These are phyloP conservation scores for Pimephales promelas DNA, from an alignment of 2,113 vertebrate genomes.

Conservation along the genomic window DNA sequence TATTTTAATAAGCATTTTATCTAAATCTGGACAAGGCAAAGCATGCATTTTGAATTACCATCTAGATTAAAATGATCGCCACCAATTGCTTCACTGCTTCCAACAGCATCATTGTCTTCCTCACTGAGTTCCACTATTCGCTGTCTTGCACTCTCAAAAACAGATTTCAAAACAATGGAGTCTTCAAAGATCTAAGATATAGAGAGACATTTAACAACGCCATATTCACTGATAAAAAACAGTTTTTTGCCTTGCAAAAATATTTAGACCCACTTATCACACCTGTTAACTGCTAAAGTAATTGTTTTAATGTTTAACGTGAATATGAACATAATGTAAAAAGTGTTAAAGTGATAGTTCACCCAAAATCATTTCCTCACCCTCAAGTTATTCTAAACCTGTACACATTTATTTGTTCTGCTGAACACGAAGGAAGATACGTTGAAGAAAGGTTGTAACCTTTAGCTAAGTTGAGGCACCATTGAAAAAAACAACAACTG, in stretches of 20 bases:
- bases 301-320: not conserved
- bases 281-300: not conserved
- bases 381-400: too few species aligned
- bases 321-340: not conserved
- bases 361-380: too few species aligned
- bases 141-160: constrained; percentile 95
- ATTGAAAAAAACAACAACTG: too few species aligned
- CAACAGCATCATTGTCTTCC: constrained; percentile 83
- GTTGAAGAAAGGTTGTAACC: too few species aligned
- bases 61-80: constrained; percentile 60
- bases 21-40: not conserved
- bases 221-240: not conserved
- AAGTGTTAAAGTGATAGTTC: not conserved
- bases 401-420: too few species aligned
- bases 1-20: not conserved
- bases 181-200: constrained; percentile 92
- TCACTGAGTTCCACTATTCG: constrained; percentile 92
- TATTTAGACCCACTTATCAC: not conserved
- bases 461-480: too few species aligned
- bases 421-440: too few species aligned
- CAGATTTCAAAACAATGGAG: constrained; percentile 97
- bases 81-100: constrained; percentile 82
- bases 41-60: constrained; percentile 26
- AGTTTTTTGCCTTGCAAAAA: not conserved
- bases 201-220: constrained; percentile 19